phyloP scores from a whole-genome alignment of 2,113 vertebrate genomes.

The Synodontis membranacea region DNA sequence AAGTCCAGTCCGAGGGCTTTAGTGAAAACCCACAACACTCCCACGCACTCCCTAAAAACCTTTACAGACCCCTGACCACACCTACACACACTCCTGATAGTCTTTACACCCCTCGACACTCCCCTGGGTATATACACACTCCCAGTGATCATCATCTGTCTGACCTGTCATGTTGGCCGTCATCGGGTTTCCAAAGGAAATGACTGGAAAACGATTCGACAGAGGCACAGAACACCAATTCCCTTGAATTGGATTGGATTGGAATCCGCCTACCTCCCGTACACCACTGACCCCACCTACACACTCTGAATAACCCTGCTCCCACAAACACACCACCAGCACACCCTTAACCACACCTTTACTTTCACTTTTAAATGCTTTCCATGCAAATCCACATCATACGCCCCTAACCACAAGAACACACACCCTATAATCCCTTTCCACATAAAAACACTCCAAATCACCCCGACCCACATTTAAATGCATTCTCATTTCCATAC shows the following conservation, averaged over 20 bases:
- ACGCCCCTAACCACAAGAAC: constrained; percentile 7
- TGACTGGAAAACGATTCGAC: neutral
- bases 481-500: neutral
- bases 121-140: neutral
- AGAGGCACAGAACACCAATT: too few relatives aligned
- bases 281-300: neutral
- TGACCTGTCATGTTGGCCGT: neutral
- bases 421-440: constrained; percentile 17
- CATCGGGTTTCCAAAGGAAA: neutral
- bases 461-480: neutral
- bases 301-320: neutral
- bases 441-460: neutral
- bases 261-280: neutral
- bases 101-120: neutral
- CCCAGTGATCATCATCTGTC: neutral
- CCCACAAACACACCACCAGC: neutral
- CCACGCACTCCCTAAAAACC: neutral
- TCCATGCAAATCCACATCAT: neutral
- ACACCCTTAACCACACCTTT: constrained; percentile 18
- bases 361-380: constrained; percentile 7
- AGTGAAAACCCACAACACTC: neutral
- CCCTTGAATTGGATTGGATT: neutral
- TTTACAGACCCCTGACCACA: neutral
- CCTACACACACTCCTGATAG: neutral
- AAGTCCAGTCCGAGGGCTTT: constrained; percentile 26